A percentile compares a stretch with the other conserved stretches of the same genome.
Conservation (phyloP, 2,888 invertebrate genomes). For the Orthonychiurus folsomi region DNA sequence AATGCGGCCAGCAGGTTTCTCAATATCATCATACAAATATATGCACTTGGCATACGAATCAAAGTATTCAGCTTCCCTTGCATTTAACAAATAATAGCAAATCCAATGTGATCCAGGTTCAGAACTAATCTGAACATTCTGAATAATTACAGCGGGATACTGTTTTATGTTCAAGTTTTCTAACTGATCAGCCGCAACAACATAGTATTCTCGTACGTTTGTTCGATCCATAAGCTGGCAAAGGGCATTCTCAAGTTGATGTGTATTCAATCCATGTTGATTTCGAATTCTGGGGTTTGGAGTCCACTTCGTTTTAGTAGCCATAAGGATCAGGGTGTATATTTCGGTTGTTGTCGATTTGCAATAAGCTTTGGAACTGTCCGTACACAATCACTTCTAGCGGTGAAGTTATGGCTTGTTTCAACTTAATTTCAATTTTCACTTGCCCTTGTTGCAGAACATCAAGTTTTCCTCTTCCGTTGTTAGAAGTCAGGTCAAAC, state of each 20-base stretch:
- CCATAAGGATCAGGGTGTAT: background rate
- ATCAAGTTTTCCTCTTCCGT: background rate
- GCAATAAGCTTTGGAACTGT: background rate
- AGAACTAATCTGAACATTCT: background rate
- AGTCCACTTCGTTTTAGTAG: too few species aligned
- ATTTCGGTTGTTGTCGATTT: background rate
- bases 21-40: background rate
- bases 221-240: background rate
- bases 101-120: background rate
- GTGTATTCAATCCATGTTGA: background rate
- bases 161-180: background rate
- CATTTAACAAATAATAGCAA: background rate
- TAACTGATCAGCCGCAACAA: background rate
- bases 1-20: background rate
- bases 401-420: background rate
- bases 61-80: background rate
- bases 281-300: too few species aligned
- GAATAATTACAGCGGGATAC: background rate
- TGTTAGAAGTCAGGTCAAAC: background rate
- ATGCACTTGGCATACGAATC: background rate
- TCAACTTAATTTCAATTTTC: background rate
- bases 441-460: background rate
- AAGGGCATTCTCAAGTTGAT: background rate
- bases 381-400: background rate
- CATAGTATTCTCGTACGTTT: background rate